These are phyloP conservation scores for Clunio marinus DNA, from an alignment of 2,888 invertebrate genomes.

Conservation along the genomic window DNA sequence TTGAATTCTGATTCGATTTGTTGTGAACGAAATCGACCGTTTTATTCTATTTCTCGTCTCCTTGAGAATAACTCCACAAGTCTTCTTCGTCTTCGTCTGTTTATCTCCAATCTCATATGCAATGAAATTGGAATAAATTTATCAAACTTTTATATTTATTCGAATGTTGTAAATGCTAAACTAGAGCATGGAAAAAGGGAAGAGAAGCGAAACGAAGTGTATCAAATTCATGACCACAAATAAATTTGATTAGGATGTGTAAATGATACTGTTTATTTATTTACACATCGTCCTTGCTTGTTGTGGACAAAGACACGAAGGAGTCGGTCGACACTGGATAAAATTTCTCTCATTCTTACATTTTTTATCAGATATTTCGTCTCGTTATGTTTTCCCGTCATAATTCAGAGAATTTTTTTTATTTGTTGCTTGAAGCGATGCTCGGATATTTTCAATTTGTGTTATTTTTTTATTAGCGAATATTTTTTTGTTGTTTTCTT, in stretches of 20 bases:
- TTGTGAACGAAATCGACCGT: background rate
- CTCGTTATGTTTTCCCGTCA: background rate
- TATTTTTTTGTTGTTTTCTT: background rate
- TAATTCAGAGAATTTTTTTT: conserved; percentile 10
- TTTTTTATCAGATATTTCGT: no score
- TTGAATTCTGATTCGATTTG: conserved; percentile 30
- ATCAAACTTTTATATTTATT: no score
- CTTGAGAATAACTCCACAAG: background rate
- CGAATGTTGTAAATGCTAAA: background rate
- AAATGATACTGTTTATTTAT: conserved; percentile 40
- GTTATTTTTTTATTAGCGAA: background rate
- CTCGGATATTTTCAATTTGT: background rate
- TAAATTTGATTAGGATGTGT: conserved; percentile 41
- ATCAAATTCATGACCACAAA: conserved; percentile 40
- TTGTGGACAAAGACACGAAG: background rate
- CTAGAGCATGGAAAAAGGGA: no score
- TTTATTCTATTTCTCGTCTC: background rate
- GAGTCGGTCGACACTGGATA: background rate
- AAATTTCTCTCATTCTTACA: background rate
- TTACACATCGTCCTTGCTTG: background rate
- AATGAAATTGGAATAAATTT: conserved; percentile 17
- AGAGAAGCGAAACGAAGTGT: conserved; percentile 26
- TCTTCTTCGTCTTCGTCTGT: background rate
- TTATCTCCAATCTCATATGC: background rate
- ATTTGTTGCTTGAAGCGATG: conserved; percentile 31